phyloP scores from a whole-genome alignment of 2,797 vertebrate genomes.

The Knipowitschia caucasica region DNA sequence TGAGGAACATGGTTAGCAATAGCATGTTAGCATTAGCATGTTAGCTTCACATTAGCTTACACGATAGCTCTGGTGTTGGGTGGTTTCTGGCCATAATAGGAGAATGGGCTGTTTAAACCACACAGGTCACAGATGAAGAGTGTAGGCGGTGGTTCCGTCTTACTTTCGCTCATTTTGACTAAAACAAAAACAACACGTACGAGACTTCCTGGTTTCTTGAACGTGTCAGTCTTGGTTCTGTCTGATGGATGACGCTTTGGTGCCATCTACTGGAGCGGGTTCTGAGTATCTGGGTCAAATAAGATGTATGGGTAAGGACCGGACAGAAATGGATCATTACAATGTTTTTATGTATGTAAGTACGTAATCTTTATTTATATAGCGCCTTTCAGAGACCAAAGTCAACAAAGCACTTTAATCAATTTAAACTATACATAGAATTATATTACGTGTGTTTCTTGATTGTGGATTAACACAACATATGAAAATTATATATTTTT shows the following conservation, averaged over 20 bases:
- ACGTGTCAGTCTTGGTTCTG: not conserved
- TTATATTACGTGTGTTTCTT: too few relatives aligned
- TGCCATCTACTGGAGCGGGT: slow-evolving; percentile 52
- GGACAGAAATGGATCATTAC: too few relatives aligned
- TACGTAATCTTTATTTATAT: too few relatives aligned
- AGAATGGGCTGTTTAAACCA: slow-evolving; percentile 74
- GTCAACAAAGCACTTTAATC: too few relatives aligned
- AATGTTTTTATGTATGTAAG: too few relatives aligned
- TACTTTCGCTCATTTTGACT: slow-evolving; percentile 64
- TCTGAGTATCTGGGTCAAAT: too few relatives aligned
- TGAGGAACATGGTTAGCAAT: slow-evolving; percentile 24
- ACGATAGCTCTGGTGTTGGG: slow-evolving; percentile 78
- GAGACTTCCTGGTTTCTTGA: slow-evolving; percentile 7
- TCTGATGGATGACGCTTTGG: slow-evolving; percentile 25
- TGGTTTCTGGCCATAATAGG: slow-evolving; percentile 82
- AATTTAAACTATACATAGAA: too few relatives aligned
- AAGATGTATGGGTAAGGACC: too few relatives aligned
- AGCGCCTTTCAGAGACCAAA: too few relatives aligned
- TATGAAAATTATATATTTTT: too few relatives aligned
- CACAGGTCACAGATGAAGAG: slow-evolving; percentile 82
- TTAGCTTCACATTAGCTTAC: slow-evolving; percentile 80
- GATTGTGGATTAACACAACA: too few relatives aligned
- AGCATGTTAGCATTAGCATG: not conserved
- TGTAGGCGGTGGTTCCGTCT: slow-evolving; percentile 38
- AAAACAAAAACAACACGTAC: slow-evolving; percentile 18